Conservation (phyloP, 2,888 invertebrate species). For the Oscheius sp. region DNA sequence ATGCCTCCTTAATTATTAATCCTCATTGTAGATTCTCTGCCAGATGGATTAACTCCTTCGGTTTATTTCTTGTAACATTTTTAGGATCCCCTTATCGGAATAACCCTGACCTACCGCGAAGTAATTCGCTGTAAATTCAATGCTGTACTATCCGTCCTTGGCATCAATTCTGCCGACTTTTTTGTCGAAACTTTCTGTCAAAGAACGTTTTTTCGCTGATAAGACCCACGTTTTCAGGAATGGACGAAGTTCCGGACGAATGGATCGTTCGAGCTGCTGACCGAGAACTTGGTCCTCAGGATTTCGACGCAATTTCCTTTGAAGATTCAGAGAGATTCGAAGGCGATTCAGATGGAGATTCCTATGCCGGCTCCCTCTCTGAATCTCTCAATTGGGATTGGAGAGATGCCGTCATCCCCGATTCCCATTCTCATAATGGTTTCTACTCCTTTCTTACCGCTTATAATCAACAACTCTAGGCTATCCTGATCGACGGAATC, state of each 20-base stretch:
- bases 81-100: too few species aligned
- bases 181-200: too few species aligned
- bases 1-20: too few species aligned
- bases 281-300: conserved; percentile 13
- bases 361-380: conserved; percentile 24
- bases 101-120: too few species aligned
- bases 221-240: not conserved
- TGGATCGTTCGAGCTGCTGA: conserved; percentile 13
- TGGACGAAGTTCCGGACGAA: conserved; percentile 12
- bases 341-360: conserved; percentile 50
- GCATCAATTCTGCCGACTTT: conserved; percentile 11
- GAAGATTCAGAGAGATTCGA: conserved; percentile 66
- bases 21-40: too few species aligned
- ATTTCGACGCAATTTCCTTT: conserved; percentile 39
- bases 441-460: not conserved
- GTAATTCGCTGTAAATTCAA: too few species aligned
- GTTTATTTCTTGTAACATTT: too few species aligned
- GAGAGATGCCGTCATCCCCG: conserved; percentile 40
- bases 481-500: not conserved
- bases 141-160: conserved; percentile 18
- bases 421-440: not conserved
- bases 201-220: too few species aligned
- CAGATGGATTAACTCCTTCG: too few species aligned
- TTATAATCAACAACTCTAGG: not conserved
- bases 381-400: conserved; percentile 37